These are phyloP conservation scores for Hydropsyche betteni DNA, from an alignment of 2,888 invertebrate genomes.

Conservation along the genomic window DNA sequence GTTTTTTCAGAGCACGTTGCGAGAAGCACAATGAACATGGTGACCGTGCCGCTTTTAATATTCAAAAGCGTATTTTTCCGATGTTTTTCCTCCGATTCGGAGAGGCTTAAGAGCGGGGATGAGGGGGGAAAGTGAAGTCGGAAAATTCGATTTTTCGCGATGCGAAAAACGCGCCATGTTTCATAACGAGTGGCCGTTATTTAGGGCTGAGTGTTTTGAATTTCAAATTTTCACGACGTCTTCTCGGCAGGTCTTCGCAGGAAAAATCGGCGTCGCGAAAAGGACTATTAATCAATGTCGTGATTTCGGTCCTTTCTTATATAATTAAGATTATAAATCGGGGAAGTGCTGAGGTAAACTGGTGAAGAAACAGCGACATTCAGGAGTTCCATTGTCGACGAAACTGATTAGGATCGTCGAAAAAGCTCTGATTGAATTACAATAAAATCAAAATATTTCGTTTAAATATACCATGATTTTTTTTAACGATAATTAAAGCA, in stretches of 20 bases:
- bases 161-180: constrained; percentile 1
- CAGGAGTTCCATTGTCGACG: too few relatives aligned
- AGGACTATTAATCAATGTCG: constrained; percentile 42
- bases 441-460: too few relatives aligned
- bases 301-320: constrained; percentile 35
- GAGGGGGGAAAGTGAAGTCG: neutral
- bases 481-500: too few relatives aligned
- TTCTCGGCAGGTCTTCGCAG: neutral
- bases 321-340: constrained; percentile 45
- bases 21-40: neutral
- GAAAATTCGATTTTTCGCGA: constrained; percentile 1
- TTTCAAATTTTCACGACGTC: constrained; percentile 25
- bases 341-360: constrained; percentile 32
- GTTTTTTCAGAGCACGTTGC: too few relatives aligned
- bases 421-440: too few relatives aligned
- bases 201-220: constrained; percentile 17
- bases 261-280: constrained; percentile 24
- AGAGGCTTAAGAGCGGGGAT: too few relatives aligned
- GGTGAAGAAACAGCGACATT: neutral
- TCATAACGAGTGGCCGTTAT: constrained; percentile 7
- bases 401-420: too few relatives aligned
- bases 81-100: neutral
- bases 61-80: constrained; percentile 16
- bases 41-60: constrained; percentile 13
- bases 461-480: too few relatives aligned